Base-by-base conservation (phyloP, 1,140 invertebrate genomes). In the Calephelis nemesis region DNA sequence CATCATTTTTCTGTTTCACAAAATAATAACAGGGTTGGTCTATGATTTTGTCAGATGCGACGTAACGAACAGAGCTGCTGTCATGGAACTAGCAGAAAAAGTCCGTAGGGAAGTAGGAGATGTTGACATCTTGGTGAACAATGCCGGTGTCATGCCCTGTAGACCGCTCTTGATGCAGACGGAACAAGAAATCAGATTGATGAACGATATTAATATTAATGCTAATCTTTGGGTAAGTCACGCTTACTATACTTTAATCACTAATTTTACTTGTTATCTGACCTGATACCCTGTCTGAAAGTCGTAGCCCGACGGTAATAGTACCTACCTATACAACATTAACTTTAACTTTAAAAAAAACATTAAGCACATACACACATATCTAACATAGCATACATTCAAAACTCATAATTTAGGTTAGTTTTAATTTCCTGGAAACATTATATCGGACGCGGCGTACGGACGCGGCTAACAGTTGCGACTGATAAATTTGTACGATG, bases 91-190 rank as follows among this genome's bases (percentile, higher is more conserved):
- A 15, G 94, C 93, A 4, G 85, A 93, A n/a, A 92, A 88, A 71
- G 92, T 96, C 0, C 92, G 91, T 50, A 83, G 84, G 4, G 94
- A 96, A 74, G 94, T 96, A 0, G 96, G 96, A 0, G 92, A 94
- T 50, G 93, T 96, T 0, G 93, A 93, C 8, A 94, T 97, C 58
- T 87, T 97, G 30, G 90, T 98, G 4, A 98, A 98, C 87, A 98
- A 98, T 91, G 97, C 97, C 10, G 97, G 97, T 12, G 97, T 98
- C 62, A 97, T 97, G 95, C 96, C 96, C 1, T 95, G 95, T 76
- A 94, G 95, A 68, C 90, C 94, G 0, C 92, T 98, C 7, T 75
- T 95, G 2, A 90, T 94, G 30, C 93, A 96, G 54, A 93, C 93
- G 0, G 93, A 94, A 47, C 92, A 95, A 49, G 95, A 96, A 75